Percentiles rank a stretch among this genome's conserved stretches.
Evolutionary conservation across 1,140 invertebrate genomes (phyloP).

Genomic region (Lasioglossum baleicum): DNA sequence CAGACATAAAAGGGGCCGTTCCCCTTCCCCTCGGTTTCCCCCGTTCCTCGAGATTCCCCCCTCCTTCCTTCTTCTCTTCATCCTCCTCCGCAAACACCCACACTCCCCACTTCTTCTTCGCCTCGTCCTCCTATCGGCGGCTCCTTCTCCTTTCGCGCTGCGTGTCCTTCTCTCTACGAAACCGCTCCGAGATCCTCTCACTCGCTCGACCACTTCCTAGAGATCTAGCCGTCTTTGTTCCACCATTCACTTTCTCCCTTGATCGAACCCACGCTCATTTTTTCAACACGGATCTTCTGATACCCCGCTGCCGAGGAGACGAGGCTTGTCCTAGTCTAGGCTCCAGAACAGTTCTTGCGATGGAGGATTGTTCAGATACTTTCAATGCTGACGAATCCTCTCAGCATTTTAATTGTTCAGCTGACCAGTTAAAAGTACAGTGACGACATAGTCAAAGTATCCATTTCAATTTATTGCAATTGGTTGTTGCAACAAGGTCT

Average conservation of each 20-base stretch:
- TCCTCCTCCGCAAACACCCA: no score
- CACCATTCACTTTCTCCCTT: slow-evolving; percentile 2
- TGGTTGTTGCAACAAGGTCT: no score
- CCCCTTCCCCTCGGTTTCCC: slow-evolving; percentile 22
- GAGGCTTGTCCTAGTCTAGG: no score
- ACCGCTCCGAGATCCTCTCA: background rate
- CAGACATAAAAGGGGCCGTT: slow-evolving; percentile 52
- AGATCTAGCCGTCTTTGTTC: background rate
- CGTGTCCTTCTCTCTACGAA: slow-evolving; percentile 5
- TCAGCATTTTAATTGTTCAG: no score
- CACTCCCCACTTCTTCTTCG: no score
- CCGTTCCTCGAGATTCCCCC: background rate
- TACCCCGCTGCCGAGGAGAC: no score
- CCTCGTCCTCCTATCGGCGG: background rate
- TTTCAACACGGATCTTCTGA: background rate
- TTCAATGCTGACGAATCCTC: no score
- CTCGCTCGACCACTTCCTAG: background rate
- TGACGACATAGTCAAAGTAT: no score
- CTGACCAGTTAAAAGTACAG: no score
- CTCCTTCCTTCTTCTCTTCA: background rate
- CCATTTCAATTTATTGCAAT: no score
- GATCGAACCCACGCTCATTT: background rate
- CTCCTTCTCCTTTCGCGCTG: slow-evolving; percentile 4
- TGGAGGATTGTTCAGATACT: no score
- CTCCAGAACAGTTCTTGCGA: no score